Conservation (phyloP, 2,888 invertebrate genomes). For the Drosophila emarginata region DNA sequence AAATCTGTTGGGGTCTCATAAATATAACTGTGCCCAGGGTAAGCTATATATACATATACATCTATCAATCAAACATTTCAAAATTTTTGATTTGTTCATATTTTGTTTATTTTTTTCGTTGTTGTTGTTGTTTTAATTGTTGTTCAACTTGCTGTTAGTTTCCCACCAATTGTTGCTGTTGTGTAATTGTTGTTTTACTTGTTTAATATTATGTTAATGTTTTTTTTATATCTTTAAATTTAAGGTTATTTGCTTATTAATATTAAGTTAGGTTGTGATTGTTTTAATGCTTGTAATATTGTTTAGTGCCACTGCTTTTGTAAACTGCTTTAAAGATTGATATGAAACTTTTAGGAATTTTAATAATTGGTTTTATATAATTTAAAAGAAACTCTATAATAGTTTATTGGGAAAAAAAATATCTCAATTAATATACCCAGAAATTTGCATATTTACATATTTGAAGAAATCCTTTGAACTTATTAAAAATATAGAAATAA, state of each 20-base stretch:
- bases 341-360: too few species aligned
- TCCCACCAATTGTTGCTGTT: constrained; percentile 24
- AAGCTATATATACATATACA: constrained; percentile 76
- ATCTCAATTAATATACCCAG: neutral
- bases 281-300: neutral
- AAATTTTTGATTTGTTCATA: constrained; percentile 41
- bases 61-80: constrained; percentile 51
- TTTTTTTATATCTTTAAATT: neutral
- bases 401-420: too few species aligned
- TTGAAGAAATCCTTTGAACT: neutral
- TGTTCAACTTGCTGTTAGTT: constrained; percentile 20
- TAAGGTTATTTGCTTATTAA: neutral
- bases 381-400: too few species aligned
- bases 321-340: too few species aligned
- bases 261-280: neutral
- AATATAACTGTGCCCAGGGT: constrained; percentile 83
- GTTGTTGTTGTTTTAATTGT: constrained; percentile 31
- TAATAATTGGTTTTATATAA: too few species aligned
- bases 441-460: neutral
- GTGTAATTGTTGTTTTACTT: constrained; percentile 7
- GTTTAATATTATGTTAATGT: neutral
- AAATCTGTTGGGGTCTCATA: constrained; percentile 83
- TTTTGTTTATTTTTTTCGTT: constrained; percentile 45
- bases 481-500: too few species aligned
- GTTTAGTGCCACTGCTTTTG: neutral